phyloP scores from a whole-genome alignment of 2,113 vertebrate species.

The Montifringilla adamsi region DNA sequence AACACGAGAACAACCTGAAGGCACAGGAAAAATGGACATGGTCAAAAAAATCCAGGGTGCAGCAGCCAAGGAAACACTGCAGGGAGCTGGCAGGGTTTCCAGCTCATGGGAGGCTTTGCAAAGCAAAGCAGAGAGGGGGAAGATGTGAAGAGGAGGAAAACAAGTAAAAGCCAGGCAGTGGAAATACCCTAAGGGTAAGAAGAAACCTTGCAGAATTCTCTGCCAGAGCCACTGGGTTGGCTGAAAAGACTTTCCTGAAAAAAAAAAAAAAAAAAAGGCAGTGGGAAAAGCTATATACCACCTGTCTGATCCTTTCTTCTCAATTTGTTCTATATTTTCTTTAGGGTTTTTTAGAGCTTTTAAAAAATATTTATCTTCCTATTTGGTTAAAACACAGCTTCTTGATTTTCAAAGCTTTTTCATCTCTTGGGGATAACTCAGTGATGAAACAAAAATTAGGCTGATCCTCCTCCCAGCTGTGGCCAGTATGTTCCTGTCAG shows the following conservation, averaged over 20 bases:
- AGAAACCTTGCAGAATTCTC: neutral
- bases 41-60: neutral
- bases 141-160: neutral
- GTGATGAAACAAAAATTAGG: neutral
- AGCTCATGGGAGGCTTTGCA: neutral
- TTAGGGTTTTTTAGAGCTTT: neutral
- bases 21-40: neutral
- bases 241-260: neutral
- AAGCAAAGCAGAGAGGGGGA: neutral
- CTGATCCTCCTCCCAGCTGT: neutral
- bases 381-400: neutral
- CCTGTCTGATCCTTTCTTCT: neutral
- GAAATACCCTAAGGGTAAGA: neutral
- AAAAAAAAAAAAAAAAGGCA: neutral
- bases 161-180: neutral
- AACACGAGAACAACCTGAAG: neutral
- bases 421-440: neutral
- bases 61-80: neutral
- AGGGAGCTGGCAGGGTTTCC: neutral
- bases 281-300: neutral
- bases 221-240: neutral
- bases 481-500: neutral
- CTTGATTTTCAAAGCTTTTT: neutral
- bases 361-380: neutral
- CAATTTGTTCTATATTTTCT: neutral